Conservation (phyloP, 2,113 vertebrate species). For the Sorex araneus region DNA sequence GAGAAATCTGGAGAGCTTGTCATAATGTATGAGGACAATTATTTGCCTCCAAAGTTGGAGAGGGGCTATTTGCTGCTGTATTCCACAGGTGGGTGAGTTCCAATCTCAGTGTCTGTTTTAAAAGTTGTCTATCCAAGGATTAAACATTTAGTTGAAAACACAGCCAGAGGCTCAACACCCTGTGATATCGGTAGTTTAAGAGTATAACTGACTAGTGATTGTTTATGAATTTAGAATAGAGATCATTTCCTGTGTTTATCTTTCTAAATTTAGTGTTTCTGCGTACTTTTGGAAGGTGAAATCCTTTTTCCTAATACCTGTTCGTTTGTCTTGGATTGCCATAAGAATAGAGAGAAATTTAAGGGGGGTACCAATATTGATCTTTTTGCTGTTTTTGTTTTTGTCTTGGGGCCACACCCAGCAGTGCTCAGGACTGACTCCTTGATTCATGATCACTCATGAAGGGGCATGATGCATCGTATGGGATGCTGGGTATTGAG, state of each 20-base stretch:
- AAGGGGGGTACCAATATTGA: not conserved
- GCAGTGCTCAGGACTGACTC: too few relatives aligned
- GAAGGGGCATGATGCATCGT: too few relatives aligned
- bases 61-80: constrained; percentile 66
- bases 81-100: constrained; percentile 64
- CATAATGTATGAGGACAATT: not conserved
- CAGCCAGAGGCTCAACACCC: not conserved
- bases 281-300: constrained; percentile 36
- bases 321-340: constrained; percentile 43
- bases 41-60: not conserved
- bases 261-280: constrained; percentile 16
- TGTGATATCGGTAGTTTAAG: not conserved
- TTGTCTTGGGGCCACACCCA: too few relatives aligned
- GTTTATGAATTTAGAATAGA: constrained; percentile 19
- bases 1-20: constrained; percentile 40
- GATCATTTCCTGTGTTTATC: not conserved
- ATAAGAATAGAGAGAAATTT: constrained; percentile 41
- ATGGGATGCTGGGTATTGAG: too few relatives aligned
- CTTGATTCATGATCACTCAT: too few relatives aligned
- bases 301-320: not conserved
- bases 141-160: constrained; percentile 64
- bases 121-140: constrained; percentile 61
- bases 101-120: constrained; percentile 70
- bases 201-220: constrained; percentile 29
- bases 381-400: too few relatives aligned